phyloP scores from a whole-genome alignment of 1,140 invertebrate genomes.

The Bombyx mandarina region DNA sequence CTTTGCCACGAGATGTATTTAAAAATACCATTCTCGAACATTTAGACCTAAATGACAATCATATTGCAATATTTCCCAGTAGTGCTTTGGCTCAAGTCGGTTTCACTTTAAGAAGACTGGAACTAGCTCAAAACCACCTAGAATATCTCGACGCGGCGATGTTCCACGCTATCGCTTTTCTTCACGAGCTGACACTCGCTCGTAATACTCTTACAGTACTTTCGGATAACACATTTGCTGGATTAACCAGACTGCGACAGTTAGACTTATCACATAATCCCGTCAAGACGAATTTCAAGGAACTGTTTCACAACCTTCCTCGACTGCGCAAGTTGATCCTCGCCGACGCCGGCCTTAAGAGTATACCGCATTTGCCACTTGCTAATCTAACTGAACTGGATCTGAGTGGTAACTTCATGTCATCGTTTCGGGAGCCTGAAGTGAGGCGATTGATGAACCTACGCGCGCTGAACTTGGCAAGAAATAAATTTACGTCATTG shows the following conservation, averaged over 20 bases:
- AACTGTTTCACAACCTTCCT: conserved; percentile 86
- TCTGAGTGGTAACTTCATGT: conserved; percentile 78
- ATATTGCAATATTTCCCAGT: conserved; percentile 78
- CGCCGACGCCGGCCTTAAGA: conserved; percentile 77
- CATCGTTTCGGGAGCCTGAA: conserved; percentile 69
- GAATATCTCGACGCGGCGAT: conserved; percentile 88
- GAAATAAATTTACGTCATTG: conserved; percentile 74
- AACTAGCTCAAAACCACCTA: conserved; percentile 82
- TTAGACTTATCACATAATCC: conserved; percentile 84
- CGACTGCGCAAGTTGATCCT: conserved; percentile 79
- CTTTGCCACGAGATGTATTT: conserved; percentile 83
- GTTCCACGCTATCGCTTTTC: conserved; percentile 81
- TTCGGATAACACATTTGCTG: conserved; percentile 87
- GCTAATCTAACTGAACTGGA: conserved; percentile 77
- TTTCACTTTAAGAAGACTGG: conserved; percentile 79
- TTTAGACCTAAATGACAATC: conserved; percentile 83
- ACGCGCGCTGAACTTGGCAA: conserved; percentile 73
- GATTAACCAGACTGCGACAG: conserved; percentile 79
- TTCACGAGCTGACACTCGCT: conserved; percentile 81
- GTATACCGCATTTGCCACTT: conserved; percentile 76
- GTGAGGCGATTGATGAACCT: conserved; percentile 73
- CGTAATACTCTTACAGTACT: conserved; percentile 84
- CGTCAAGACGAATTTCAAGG: conserved; percentile 84
- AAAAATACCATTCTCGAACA: conserved; percentile 82
- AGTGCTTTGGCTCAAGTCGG: conserved; percentile 78